Conservation (phyloP, 2,113 vertebrate genomes). For the Petroica traversi region DNA sequence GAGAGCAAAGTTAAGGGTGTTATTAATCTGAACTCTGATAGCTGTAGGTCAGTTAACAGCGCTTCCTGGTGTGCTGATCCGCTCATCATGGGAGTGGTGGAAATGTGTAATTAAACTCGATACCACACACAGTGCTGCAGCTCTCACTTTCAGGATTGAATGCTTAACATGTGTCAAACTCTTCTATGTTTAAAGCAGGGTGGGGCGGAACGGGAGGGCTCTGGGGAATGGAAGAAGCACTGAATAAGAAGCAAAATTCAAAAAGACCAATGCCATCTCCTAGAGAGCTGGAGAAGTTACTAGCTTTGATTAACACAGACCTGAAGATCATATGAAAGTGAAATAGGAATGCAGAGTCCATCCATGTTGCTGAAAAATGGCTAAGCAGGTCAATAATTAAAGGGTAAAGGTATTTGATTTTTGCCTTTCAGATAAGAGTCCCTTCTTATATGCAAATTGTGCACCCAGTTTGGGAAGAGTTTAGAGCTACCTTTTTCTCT, state of each 20-base stretch:
- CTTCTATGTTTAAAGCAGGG: not conserved
- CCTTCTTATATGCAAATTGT: not conserved
- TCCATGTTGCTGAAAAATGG: not conserved
- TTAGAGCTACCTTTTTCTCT: not conserved
- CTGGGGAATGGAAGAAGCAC: not conserved
- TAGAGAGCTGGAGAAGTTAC: not conserved
- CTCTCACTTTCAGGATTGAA: not conserved
- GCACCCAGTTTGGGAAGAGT: not conserved
- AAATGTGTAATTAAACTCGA: not conserved
- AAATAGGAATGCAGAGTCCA: not conserved
- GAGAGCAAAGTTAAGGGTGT: not conserved
- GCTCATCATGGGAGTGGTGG: not conserved
- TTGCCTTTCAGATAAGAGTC: not conserved
- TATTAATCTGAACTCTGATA: not conserved
- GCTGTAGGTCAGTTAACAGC: not conserved
- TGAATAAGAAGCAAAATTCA: not conserved
- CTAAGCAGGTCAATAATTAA: not conserved
- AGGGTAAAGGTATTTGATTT: not conserved
- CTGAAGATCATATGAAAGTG: not conserved
- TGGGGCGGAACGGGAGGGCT: fast-evolving
- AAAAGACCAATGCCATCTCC: not conserved
- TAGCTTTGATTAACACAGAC: not conserved
- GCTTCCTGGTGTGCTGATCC: fast-evolving
- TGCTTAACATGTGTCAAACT: not conserved
- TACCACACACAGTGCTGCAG: not conserved